Base-by-base conservation (phyloP, 2,888 invertebrate species). In the Halocaridina rubra region DNA sequence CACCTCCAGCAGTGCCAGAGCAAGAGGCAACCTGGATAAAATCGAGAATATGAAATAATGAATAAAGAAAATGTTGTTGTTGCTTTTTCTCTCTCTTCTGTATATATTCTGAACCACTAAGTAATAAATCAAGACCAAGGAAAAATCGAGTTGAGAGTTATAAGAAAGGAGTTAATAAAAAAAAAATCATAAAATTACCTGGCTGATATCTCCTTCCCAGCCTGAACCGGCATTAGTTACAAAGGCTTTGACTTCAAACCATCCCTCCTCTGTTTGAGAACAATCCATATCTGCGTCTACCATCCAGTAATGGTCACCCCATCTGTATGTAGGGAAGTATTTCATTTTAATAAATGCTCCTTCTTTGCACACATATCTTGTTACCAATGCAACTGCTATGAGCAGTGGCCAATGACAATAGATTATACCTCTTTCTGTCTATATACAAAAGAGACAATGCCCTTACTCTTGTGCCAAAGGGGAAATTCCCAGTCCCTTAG, bases 241-340 rank as follows among this genome's bases (percentile, higher is more conserved):
- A 80, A 90, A 89, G n/a, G 89, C 90, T 88, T 92, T 91, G 27
- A 92, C 75, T 88, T 92, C 92, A 86, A 92, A 92, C 91, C 91
- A 92, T 16, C 91, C 91, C 16, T 89, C 88, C 64, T 90, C 89
- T 0, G 91, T 90, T 84, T 90, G 89, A 8, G 89, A 89, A 88
- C 91, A 92, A 88, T 92, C 91, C 91, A 92, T 91, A 27, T 90
- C 89, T 0, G 91, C 76, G 76, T 91, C 91, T n/a, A 91, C 89
- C 85, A 91, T 89, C 91, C 91, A 92, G 89, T 91, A 92, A 77
- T 91, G 90, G 2, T 90, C 89, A 1, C 91, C 91, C 86, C 89
- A 91, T 22, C 86, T 86, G 59, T 32, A 46, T 16, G 67, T 3
- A 27, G 4, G 67, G 3, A 27, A 67, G 24, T 27, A 4, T 3